Evolutionary conservation across 2,888 invertebrate genomes (phyloP), one percentile per base, ranked within the genome.

Genomic region (Heterodera filipjevi): DNA sequence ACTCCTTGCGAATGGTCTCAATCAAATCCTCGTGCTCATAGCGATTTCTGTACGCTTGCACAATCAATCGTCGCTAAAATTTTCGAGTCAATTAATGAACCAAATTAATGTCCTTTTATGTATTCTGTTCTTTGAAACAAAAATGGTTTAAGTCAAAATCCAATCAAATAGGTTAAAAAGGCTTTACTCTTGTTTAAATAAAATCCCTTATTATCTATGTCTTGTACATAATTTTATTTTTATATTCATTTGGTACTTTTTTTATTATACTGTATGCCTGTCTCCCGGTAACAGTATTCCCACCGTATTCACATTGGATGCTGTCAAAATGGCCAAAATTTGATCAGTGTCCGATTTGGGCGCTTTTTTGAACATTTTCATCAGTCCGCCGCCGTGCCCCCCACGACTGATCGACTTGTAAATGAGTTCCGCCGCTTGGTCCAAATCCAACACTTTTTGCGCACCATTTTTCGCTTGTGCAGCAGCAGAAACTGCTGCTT

Each of bases 261-360:
- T 44, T 44, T 44, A 44, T 44, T 44, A 44, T 44, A 44, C 5
- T 44, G 5, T 44, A 44, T 44, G 12, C n/a, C n/a, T n/a, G n/a
- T n/a, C n/a, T n/a, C n/a, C n/a, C n/a, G n/a, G n/a, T n/a, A n/a
- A 2, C 39, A 39, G 6, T 2, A 6, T 22, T 22, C 68, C 32
- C 14, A 68, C 68, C 33, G 35, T 68, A 22, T 68, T 33, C 3
- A 16, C 22, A 35, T 68, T 68, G 32, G 68, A 32, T 22, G 68
- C 68, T 35, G 68, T 68, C 14, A 68, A 14, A 68, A 68, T 68
- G 68, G 32, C 33, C 68, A 68, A 10, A 32, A 68, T 68, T 35
- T 68, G 68, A 8, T 68, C 68, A 5, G 68, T 68, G 68, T 68
- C 68, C 68, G 68, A 68, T 68, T 68, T 68, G 14, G 68, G 68